A percentile compares a stretch with the other conserved stretches of the same genome.
Evolutionary conservation across 2,797 vertebrate species (phyloP).

Genomic region (Propithecus deckenii): DNA sequence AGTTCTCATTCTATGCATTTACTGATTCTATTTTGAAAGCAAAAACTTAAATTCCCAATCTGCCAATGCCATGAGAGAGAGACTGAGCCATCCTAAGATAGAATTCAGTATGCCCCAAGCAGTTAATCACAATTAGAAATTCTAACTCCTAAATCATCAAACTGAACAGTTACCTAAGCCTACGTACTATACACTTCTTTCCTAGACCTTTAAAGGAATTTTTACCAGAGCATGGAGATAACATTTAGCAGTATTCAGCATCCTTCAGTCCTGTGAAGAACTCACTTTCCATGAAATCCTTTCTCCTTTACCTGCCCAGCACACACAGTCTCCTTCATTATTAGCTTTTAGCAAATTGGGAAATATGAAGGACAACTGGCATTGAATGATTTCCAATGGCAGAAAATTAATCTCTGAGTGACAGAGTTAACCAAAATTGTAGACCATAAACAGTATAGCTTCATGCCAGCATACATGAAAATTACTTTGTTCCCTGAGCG

Average conservation of each 20-base stretch:
- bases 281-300: not conserved
- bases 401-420: not conserved
- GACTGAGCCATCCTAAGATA: not conserved
- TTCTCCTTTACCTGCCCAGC: not conserved
- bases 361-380: not conserved
- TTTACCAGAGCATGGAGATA: not conserved
- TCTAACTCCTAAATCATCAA: not conserved
- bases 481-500: not conserved
- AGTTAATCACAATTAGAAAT: not conserved
- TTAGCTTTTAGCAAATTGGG: not conserved
- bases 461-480: not conserved
- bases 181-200: not conserved
- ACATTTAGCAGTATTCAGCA: not conserved
- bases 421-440: not conserved
- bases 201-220: not conserved
- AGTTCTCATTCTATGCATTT: not conserved
- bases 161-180: not conserved
- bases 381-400: not conserved
- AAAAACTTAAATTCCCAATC: not conserved
- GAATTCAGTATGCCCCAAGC: not conserved
- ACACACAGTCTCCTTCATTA: not conserved
- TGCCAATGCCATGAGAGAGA: not conserved
- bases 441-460: not conserved
- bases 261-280: not conserved
- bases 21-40: not conserved